Base-by-base conservation (phyloP, 2,113 vertebrate species). In the Oostethus manadensis region DNA sequence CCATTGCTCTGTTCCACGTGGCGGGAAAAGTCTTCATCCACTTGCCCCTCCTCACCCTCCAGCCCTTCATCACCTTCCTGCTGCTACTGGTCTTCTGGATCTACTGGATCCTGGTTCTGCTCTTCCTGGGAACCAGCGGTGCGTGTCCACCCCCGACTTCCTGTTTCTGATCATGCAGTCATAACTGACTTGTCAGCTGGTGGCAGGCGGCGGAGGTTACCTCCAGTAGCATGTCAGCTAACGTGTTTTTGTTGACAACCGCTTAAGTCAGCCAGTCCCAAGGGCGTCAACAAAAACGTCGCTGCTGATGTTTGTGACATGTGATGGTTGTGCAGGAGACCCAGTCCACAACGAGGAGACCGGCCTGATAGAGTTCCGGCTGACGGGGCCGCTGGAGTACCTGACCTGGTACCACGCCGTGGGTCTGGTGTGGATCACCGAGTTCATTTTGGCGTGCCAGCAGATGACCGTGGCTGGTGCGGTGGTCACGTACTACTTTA, bases 401-500 rank as follows among this genome's bases (percentile, higher is more conserved):
- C 93, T 98, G 89, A 94, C 92, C 87, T 97, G 95, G 96, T 99
- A 94, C 84, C 97, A 99, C 0, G 77, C 89, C 0, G 93, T 98
- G 55, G 97, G 97, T n/a, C 90, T 99, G 43, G 88, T 99, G 60
- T 99, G 97, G 97, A 94, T 99, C 83, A 98, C 93, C 0, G 96
- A 99, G 78, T 98, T 99, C 83, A 96, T 98, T 68, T 84, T 98
- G 53, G 97, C 96, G 0, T 99, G 97, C 86, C 97, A 99, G 80
- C 97, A 99, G 88, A 99, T 99, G 97, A 97, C 95, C 0, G 93
- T 99, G 20, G 96, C 97, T 0, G 96, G 96, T 14, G 96, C 96
- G 16, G 97, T 99, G 58, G 97, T 99, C 66, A 98, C 96, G 0
- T 98, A 99, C 86, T 99, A 99, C 88, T 99, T 98, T 61, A 99